A percentile compares a stretch with the other conserved stretches of the same genome.
Conservation (phyloP, 2,888 invertebrate species). For the Coremacera marginata region DNA sequence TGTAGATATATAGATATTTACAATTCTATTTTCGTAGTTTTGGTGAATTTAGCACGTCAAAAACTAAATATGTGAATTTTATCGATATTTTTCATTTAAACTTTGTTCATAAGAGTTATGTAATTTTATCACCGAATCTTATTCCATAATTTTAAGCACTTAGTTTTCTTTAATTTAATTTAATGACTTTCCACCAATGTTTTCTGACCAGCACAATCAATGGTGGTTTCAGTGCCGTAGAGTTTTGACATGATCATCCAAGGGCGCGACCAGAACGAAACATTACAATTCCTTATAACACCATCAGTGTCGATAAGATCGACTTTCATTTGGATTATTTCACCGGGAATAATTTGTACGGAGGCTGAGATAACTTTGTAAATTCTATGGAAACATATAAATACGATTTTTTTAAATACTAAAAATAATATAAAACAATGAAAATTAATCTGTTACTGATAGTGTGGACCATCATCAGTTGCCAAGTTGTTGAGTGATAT, state of each 20-base stretch:
- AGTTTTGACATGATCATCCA: conserved; percentile 46
- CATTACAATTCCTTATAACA: conserved; percentile 48
- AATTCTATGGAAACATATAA: conserved; percentile 42
- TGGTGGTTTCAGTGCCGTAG: conserved; percentile 50
- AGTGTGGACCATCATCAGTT: conserved; percentile 48
- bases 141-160: too few relatives aligned
- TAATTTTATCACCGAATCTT: too few relatives aligned
- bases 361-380: conserved; percentile 49
- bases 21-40: too few relatives aligned
- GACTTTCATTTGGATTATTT: conserved; percentile 45
- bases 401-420: not conserved
- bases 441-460: conserved; percentile 39
- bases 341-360: conserved; percentile 51
- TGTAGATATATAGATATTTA: too few relatives aligned
- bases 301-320: conserved; percentile 47
- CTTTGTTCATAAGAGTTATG: too few relatives aligned
- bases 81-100: too few relatives aligned
- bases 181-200: conserved; percentile 40
- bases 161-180: too few relatives aligned
- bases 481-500: conserved; percentile 46
- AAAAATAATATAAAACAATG: not conserved
- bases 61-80: too few relatives aligned
- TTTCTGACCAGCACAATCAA: conserved; percentile 50
- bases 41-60: too few relatives aligned
- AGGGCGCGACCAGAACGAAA: conserved; percentile 52